phyloP scores from a whole-genome alignment of 2,888 invertebrate species.

The Pyrochroa serraticornis region DNA sequence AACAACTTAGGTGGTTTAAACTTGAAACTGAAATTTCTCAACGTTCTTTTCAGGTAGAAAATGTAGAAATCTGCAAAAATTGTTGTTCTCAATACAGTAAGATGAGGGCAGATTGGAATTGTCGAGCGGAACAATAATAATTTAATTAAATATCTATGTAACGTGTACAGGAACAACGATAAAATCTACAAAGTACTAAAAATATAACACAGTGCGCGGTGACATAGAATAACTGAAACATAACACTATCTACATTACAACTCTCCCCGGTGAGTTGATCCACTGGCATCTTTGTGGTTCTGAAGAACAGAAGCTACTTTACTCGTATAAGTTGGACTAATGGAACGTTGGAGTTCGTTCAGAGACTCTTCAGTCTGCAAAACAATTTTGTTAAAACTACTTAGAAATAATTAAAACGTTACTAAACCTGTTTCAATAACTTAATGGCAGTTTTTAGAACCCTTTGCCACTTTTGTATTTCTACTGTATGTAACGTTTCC shows the following conservation, averaged over 20 bases:
- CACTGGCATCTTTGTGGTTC: slow-evolving; percentile 38
- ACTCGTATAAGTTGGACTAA: slow-evolving; percentile 63
- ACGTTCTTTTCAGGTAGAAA: no score
- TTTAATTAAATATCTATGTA: slow-evolving; percentile 25
- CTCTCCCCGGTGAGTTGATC: not conserved
- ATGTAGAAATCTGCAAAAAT: no score
- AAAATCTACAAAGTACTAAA: slow-evolving; percentile 44
- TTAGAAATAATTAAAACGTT: not conserved
- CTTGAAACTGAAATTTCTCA: no score
- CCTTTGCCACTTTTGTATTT: slow-evolving; percentile 83
- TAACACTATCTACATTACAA: slow-evolving; percentile 27
- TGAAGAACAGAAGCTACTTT: slow-evolving; percentile 61
- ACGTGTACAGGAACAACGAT: slow-evolving; percentile 44
- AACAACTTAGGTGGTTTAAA: no score
- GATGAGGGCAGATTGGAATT: no score
- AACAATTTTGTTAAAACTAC: slow-evolving; percentile 6
- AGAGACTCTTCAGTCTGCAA: slow-evolving; percentile 80
- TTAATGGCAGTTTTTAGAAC: slow-evolving; percentile 74
- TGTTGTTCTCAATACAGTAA: no score
- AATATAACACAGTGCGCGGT: slow-evolving; percentile 49
- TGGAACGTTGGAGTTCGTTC: slow-evolving; percentile 71
- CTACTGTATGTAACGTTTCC: slow-evolving; percentile 78
- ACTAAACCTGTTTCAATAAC: slow-evolving; percentile 69
- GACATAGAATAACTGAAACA: slow-evolving; percentile 38
- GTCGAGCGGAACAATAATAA: not conserved